Conservation (phyloP, 1,140 invertebrate genomes). For the Dendrolimus kikuchii region DNA sequence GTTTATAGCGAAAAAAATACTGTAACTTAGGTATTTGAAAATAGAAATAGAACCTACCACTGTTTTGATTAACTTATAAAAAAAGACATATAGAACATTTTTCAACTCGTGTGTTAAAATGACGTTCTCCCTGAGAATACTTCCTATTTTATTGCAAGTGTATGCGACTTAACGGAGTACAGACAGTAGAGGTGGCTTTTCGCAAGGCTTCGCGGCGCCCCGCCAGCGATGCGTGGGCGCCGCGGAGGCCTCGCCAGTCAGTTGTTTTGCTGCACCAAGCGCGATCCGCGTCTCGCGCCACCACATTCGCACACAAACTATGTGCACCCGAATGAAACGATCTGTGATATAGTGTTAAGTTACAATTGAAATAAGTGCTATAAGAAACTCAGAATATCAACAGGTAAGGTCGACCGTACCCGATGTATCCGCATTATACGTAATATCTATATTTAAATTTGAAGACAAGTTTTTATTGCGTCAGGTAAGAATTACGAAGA, state of each 20-base stretch:
- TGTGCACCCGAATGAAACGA: slow-evolving; percentile 52
- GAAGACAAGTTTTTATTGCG: slow-evolving; percentile 4
- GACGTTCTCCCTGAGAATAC: too few species aligned
- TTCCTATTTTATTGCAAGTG: too few species aligned
- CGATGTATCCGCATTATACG: slow-evolving; percentile 11
- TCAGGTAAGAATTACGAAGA: too few species aligned
- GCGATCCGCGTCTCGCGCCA: slow-evolving; percentile 26
- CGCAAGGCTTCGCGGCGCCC: slow-evolving; percentile 62
- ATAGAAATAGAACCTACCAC: too few species aligned
- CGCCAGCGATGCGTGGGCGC: slow-evolving; percentile 36
- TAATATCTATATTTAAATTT: slow-evolving; percentile 21
- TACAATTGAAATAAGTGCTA: slow-evolving; percentile 32
- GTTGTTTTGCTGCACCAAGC: slow-evolving; percentile 30
- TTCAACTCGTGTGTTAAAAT: too few species aligned
- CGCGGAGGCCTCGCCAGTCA: slow-evolving; percentile 25
- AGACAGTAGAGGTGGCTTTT: slow-evolving; percentile 37
- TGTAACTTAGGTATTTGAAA: too few species aligned
- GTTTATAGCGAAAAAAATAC: too few species aligned
- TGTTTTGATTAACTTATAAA: too few species aligned
- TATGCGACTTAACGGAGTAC: not conserved
- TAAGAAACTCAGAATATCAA: slow-evolving; percentile 14
- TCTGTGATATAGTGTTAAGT: slow-evolving; percentile 67
- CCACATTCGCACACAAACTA: slow-evolving; percentile 25
- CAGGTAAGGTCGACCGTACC: slow-evolving; percentile 19
- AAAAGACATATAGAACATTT: too few species aligned